Conservation (phyloP, 2,113 vertebrate species). For the Sinosuthora webbiana region DNA sequence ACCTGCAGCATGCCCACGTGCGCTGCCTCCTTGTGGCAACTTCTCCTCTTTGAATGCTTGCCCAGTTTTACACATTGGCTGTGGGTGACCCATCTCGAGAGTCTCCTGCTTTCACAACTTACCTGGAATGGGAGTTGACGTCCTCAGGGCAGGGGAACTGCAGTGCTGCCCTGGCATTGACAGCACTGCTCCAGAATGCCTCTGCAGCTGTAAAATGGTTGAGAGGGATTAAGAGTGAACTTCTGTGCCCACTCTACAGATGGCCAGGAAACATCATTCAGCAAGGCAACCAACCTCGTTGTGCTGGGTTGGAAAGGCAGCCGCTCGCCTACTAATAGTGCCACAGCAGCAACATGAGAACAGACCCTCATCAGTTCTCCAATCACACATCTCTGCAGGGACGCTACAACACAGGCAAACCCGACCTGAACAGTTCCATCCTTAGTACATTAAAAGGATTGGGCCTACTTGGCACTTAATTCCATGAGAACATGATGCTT, state of each 20-base stretch:
- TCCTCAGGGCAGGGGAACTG: neutral
- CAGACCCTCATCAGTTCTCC: neutral
- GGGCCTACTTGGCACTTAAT: neutral
- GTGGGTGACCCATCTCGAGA: fast-evolving
- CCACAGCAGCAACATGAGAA: neutral
- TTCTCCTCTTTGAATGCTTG: neutral
- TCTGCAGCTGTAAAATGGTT: neutral
- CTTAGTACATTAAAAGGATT: neutral
- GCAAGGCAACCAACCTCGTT: neutral
- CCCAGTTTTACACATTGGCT: fast-evolving
- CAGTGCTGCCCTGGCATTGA: neutral
- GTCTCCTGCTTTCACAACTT: neutral
- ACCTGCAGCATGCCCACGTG: neutral
- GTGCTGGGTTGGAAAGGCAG: neutral
- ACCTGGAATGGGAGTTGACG: fast-evolving
- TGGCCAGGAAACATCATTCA: neutral
- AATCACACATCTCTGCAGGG: neutral
- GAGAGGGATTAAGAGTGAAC: neutral
- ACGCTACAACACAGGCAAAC: neutral
- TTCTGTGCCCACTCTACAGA: neutral
- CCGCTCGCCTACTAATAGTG: neutral
- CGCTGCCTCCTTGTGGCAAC: neutral
- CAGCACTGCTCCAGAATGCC: neutral
- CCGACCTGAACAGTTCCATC: neutral
- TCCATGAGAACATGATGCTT: neutral